A percentile compares a stretch with the other conserved stretches of the same genome.
Evolutionary conservation across 1,140 invertebrate genomes (phyloP).

Genomic region (Epicauta chinensis): DNA sequence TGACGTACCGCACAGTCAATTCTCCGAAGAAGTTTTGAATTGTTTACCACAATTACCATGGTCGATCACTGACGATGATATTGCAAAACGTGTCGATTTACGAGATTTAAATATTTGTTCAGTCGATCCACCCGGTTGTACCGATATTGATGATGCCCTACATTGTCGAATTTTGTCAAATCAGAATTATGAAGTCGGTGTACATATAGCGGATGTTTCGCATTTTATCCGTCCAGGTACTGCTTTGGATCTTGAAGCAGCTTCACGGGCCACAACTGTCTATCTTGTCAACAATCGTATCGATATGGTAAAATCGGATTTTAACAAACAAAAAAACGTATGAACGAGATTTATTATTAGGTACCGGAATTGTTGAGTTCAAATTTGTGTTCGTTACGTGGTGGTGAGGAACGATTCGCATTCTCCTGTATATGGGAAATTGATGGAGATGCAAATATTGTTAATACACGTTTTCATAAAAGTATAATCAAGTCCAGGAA

Average conservation of each 20-base stretch:
- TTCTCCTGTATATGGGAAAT: conserved; percentile 95
- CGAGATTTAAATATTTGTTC: conserved; percentile 86
- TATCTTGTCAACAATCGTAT: conserved; percentile 86
- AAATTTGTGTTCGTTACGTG: conserved; percentile 86
- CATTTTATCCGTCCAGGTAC: conserved; percentile 88
- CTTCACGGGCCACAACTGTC: conserved; percentile 79
- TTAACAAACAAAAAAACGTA: too few species aligned
- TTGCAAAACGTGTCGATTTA: conserved; percentile 73
- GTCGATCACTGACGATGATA: conserved; percentile 79
- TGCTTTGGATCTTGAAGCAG: conserved; percentile 83
- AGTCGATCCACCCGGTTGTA: conserved; percentile 98
- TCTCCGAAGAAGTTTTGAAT: conserved; percentile 88
- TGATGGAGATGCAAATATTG: conserved; percentile 75
- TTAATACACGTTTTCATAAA: conserved; percentile 80
- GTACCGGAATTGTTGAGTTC: conserved; percentile 81
- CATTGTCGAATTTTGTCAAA: conserved; percentile 76
- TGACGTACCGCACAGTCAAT: conserved; percentile 92
- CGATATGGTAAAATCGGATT: too few species aligned
- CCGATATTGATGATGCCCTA: conserved; percentile 98
- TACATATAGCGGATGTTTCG: conserved; percentile 94
- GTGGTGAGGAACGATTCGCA: conserved; percentile 79
- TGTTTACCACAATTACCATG: conserved; percentile 90
- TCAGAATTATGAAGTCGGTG: conserved; percentile 82
- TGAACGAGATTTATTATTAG: too few species aligned
- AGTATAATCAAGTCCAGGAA: conserved; percentile 84